Evolutionary conservation across 2,113 vertebrate genomes (phyloP).

Genomic region (Gorsachius goisagi): DNA sequence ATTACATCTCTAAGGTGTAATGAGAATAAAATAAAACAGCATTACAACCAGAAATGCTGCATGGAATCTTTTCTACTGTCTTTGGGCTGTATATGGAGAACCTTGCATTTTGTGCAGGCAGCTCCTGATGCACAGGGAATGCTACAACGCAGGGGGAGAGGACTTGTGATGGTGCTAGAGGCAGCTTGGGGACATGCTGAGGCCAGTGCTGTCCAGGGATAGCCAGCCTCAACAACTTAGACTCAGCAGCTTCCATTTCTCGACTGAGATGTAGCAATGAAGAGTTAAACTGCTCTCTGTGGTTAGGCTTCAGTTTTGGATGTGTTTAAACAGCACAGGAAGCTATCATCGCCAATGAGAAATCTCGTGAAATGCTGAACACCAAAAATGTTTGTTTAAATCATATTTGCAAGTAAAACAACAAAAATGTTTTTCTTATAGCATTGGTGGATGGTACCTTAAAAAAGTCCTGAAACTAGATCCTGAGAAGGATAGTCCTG

Average conservation of each 20-base stretch:
- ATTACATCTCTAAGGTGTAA: background rate
- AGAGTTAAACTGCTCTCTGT: background rate
- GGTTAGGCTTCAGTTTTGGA: background rate
- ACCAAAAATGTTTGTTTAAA: background rate
- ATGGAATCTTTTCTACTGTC: background rate
- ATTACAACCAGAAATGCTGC: background rate
- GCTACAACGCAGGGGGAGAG: background rate
- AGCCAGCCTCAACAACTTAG: background rate
- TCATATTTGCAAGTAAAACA: background rate
- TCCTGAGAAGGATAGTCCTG: background rate
- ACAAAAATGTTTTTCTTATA: background rate
- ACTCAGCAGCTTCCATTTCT: background rate
- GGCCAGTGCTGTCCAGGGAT: background rate
- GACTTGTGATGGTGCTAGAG: background rate
- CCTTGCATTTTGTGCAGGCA: background rate
- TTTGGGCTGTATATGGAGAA: background rate
- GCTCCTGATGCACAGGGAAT: too few species aligned
- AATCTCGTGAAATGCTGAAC: background rate
- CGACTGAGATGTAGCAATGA: background rate
- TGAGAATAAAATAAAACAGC: background rate
- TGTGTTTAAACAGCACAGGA: background rate
- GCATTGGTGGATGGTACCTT: background rate
- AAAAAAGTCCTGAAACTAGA: background rate
- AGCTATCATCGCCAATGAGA: background rate
- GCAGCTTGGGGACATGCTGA: fast-evolving